Base-by-base conservation (phyloP, 2,113 vertebrate species). In the Paraplagusia blochii region DNA sequence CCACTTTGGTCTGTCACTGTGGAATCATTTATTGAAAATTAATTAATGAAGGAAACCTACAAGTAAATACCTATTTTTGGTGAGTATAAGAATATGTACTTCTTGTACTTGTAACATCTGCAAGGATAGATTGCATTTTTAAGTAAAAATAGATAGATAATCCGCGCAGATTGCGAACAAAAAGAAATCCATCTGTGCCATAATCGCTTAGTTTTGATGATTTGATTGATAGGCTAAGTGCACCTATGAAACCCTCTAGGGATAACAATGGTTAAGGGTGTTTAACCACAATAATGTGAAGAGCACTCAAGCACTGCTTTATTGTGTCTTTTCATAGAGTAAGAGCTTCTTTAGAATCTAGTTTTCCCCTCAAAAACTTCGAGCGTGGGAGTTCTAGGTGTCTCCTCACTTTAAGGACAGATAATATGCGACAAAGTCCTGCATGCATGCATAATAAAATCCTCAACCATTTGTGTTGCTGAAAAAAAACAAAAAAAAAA, bases 401-500 rank as follows among this genome's bases (percentile, higher is more conserved):
- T 54, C 61, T 54, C 56, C 29, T 61, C 58, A 51, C 51, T 29
- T 44, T n/a, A 69, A 64, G 13, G 43, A 54, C 42, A n/a, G 36
- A n/a, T 52, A 45, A 49, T 43, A 54, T 17, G 73, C 71, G 85
- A 87, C 76, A 53, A 51, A 48, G 58, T 19, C 15, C 66, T 76
- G 62, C 60, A 58, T 70, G 58, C 48, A 67, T 77, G 71, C 76
- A 79, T 74, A 76, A 80, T 74, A 54, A 76, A 73, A 65, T 44
- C 66, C 58, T 49, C 64, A 29, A 29, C 74, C 75, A 81, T 81
- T 70, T 79, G 47, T 39, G 44, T 39, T 42, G 65, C 35, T 62
- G 53, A 19, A 66, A 62, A 85, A 76, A 86, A n/a, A n/a, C n/a
- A n/a, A n/a, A n/a, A 79, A 74, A 83, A 29, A 29, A 79, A 72